A percentile compares a stretch with the other conserved stretches of the same genome.
phyloP scores from a whole-genome alignment of 2,888 invertebrate species.

The Drosophila kuntzei region DNA sequence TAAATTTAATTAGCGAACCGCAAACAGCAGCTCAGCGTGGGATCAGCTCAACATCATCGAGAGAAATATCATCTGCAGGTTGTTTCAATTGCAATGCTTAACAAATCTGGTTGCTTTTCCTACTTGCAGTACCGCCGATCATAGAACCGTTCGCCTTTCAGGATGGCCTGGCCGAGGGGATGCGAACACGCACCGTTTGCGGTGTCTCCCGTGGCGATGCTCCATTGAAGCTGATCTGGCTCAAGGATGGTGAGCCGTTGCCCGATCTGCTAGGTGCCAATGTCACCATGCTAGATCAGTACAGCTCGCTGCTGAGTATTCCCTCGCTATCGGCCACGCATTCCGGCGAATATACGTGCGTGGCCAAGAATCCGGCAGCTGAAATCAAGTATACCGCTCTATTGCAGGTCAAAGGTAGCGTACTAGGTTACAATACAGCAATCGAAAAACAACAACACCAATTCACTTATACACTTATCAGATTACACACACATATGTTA shows the following conservation, averaged over 20 bases:
- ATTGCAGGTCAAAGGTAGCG: conserved; percentile 93
- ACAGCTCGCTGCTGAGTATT: conserved; percentile 92
- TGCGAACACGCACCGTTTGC: conserved; percentile 93
- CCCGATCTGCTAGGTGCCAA: conserved; percentile 89
- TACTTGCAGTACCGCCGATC: conserved; percentile 92
- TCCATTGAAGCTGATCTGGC: conserved; percentile 92
- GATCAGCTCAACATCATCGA: conserved; percentile 10
- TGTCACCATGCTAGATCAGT: conserved; percentile 90
- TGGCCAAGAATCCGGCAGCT: conserved; percentile 92
- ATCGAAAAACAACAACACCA: conserved; percentile 15
- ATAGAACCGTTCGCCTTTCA: conserved; percentile 94
- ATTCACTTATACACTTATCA: conserved; percentile 21
- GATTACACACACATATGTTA: conserved; percentile 17
- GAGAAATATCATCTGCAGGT: neutral
- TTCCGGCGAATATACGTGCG: conserved; percentile 92
- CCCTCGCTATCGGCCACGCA: conserved; percentile 91
- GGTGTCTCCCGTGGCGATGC: conserved; percentile 93
- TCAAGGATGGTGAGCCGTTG: conserved; percentile 91
- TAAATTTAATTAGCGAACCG: conserved; percentile 31
- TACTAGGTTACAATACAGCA: conserved; percentile 75
- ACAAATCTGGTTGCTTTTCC: conserved; percentile 67
- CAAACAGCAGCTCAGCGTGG: conserved; percentile 63
- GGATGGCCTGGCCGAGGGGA: conserved; percentile 93
- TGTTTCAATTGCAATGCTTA: conserved; percentile 41
- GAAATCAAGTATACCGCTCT: conserved; percentile 92